Evolutionary conservation across 2,113 vertebrate species (phyloP).

Genomic region (Tyto alba): DNA sequence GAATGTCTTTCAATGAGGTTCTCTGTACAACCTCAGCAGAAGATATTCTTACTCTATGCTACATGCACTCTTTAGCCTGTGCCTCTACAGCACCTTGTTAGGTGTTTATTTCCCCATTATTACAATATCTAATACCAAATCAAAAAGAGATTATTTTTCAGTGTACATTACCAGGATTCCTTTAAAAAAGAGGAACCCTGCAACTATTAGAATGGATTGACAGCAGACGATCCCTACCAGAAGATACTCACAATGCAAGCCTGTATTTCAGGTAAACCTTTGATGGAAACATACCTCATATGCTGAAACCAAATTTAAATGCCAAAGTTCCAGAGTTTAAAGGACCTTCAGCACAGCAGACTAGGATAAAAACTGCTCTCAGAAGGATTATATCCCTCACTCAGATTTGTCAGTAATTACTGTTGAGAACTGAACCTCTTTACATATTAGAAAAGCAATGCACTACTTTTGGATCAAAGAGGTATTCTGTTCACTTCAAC

Average conservation of each 20-base stretch:
- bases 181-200: background rate
- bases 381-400: background rate
- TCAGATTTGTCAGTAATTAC: background rate
- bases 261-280: background rate
- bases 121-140: background rate
- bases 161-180: background rate
- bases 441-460: background rate
- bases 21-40: background rate
- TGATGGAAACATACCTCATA: background rate
- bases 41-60: background rate
- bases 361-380: background rate
- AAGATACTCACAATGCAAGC: background rate
- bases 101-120: background rate
- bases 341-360: background rate
- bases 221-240: background rate
- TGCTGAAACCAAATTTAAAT: background rate
- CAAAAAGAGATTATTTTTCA: background rate
- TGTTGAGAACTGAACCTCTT: background rate
- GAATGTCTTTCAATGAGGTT: background rate
- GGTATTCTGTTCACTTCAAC: background rate
- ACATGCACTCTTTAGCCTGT: background rate
- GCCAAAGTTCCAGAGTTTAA: background rate
- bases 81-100: background rate
- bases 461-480: background rate
- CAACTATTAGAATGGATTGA: background rate